phyloP scores from a whole-genome alignment of 2,888 invertebrate genomes.

The Drepanosiphum platanoidis region DNA sequence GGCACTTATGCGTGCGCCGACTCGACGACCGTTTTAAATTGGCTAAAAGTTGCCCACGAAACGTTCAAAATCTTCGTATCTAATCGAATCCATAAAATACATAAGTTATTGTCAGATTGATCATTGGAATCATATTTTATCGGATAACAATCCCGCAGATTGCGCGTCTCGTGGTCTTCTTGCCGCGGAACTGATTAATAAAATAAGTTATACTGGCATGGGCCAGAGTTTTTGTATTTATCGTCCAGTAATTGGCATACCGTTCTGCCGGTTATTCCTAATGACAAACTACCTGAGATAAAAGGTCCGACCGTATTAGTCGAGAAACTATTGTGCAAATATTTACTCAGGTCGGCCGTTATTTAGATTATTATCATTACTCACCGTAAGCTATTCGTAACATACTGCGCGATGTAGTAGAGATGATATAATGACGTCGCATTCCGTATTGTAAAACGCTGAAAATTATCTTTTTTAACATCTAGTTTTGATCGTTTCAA shows the following conservation, averaged over 20 bases:
- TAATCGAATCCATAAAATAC: constrained; percentile 57
- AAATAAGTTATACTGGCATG: neutral
- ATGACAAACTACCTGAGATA: neutral
- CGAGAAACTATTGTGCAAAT: too few relatives aligned
- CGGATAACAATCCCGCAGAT: neutral
- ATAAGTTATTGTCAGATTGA: neutral
- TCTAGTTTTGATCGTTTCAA: too few relatives aligned
- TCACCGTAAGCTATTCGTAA: too few relatives aligned
- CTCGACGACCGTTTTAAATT: constrained; percentile 55
- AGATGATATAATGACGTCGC: too few relatives aligned
- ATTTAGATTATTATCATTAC: too few relatives aligned
- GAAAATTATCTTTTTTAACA: too few relatives aligned
- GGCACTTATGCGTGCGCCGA: constrained; percentile 40
- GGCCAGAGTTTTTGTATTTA: neutral
- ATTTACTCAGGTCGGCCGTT: too few relatives aligned
- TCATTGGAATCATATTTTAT: neutral
- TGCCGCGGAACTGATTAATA: neutral
- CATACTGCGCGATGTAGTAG: too few relatives aligned
- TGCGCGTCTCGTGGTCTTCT: neutral
- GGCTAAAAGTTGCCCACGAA: constrained; percentile 51
- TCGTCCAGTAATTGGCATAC: neutral
- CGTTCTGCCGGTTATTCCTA: neutral
- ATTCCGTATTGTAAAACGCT: too few relatives aligned
- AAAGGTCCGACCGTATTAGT: too few relatives aligned
- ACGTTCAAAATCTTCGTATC: constrained; percentile 63